phyloP scores from a whole-genome alignment of 2,888 invertebrate species.

The Tetragonisca angustula region DNA sequence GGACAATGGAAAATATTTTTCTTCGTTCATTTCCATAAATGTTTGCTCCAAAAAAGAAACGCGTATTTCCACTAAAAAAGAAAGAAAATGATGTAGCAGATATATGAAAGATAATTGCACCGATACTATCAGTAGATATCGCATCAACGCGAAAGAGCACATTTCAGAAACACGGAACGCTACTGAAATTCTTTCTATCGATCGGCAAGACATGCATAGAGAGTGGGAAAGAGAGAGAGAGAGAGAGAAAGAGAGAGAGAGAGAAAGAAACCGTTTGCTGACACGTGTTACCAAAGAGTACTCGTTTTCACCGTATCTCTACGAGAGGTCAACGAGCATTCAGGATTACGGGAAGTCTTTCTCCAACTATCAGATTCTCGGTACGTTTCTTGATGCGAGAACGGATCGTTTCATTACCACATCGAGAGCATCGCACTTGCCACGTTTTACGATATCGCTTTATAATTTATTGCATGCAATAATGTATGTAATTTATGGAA shows the following conservation, averaged over 20 bases:
- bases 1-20: too few relatives aligned
- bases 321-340: slow-evolving; percentile 43
- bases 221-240: background rate
- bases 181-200: slow-evolving; percentile 39
- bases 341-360: slow-evolving; percentile 24
- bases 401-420: background rate
- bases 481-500: background rate
- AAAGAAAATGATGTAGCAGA: too few relatives aligned
- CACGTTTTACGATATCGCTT: too few relatives aligned
- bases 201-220: slow-evolving; percentile 22
- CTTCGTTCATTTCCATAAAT: too few relatives aligned
- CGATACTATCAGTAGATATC: background rate
- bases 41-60: too few relatives aligned
- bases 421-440: background rate
- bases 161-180: background rate
- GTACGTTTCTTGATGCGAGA: background rate
- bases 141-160: slow-evolving; percentile 1
- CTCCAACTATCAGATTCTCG: slow-evolving; percentile 21
- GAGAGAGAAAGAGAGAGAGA: background rate
- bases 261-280: slow-evolving; percentile 3
- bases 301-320: slow-evolving; percentile 28
- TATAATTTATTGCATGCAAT: too few relatives aligned
- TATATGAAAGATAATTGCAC: background rate
- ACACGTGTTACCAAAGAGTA: slow-evolving; percentile 48
- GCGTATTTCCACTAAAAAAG: background rate